Evolutionary conservation across 2,888 invertebrate genomes (phyloP).

Genomic region (Drosophila paucipuncta): DNA sequence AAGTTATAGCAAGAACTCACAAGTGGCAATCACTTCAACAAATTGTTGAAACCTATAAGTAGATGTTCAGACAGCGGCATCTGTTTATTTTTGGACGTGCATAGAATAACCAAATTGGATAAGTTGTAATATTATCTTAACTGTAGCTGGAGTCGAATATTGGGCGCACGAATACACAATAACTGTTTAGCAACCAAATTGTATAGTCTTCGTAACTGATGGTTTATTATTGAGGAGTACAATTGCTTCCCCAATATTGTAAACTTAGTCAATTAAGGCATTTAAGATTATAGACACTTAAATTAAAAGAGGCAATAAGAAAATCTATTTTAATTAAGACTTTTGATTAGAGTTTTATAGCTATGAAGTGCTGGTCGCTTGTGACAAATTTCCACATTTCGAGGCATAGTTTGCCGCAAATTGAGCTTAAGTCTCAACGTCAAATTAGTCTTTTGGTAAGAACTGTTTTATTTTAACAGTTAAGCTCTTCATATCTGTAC

Average conservation of each 20-base stretch:
- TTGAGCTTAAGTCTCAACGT: background rate
- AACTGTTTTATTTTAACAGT: slow-evolving; percentile 24
- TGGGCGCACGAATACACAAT: background rate
- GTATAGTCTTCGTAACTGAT: background rate
- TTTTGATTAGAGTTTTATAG: slow-evolving; percentile 1
- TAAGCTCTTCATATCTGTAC: slow-evolving; percentile 43
- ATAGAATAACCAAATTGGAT: slow-evolving; percentile 1
- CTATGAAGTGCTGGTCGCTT: background rate
- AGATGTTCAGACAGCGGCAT: slow-evolving; percentile 12
- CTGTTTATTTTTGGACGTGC: slow-evolving; percentile 14
- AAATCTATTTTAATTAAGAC: background rate
- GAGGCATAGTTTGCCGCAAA: slow-evolving; percentile 3
- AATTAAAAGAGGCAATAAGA: background rate
- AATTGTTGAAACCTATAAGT: slow-evolving; percentile 14
- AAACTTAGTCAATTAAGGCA: background rate
- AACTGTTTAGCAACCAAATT: background rate
- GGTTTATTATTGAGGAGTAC: background rate
- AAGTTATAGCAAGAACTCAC: slow-evolving; percentile 35
- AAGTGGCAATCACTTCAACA: slow-evolving; percentile 46
- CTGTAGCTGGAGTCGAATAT: background rate
- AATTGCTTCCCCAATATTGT: background rate
- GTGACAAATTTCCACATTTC: background rate
- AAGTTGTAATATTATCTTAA: slow-evolving; percentile 2
- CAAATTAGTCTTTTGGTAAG: slow-evolving; percentile 3
- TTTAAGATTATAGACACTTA: background rate